Conservation (phyloP, 1,140 invertebrate genomes). For the Drosophila paulistorum region DNA sequence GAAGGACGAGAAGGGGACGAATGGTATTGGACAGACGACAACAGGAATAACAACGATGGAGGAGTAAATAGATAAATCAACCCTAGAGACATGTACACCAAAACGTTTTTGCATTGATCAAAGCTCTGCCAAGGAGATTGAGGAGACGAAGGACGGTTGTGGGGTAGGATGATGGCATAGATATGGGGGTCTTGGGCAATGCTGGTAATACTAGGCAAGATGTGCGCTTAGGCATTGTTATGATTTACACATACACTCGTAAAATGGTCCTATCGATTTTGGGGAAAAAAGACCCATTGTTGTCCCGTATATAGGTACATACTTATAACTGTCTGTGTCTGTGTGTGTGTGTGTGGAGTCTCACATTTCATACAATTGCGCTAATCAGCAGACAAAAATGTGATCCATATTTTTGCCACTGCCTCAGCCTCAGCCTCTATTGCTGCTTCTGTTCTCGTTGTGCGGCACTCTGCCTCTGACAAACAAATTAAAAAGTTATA, state of each 20-base stretch:
- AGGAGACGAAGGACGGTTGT: too few species aligned
- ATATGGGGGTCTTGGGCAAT: not conserved
- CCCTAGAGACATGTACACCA: conserved; percentile 75
- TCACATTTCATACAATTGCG: conserved; percentile 56
- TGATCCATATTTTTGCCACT: conserved; percentile 4
- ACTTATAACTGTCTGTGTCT: not conserved
- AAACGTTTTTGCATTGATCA: conserved; percentile 77
- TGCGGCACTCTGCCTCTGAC: conserved; percentile 51
- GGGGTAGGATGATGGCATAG: not conserved
- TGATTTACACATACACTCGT: conserved; percentile 39
- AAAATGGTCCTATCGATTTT: conserved; percentile 68
- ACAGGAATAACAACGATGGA: conserved; percentile 36
- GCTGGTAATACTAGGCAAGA: conserved; percentile 23
- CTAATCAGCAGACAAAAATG: conserved; percentile 52
- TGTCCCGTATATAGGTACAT: not conserved
- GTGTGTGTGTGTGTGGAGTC: conserved; percentile 23
- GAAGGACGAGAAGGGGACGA: not conserved
- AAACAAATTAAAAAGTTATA: conserved; percentile 82
- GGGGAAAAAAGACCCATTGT: conserved; percentile 33
- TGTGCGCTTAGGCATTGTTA: conserved; percentile 62
- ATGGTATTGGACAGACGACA: conserved; percentile 1
- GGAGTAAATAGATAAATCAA: conserved; percentile 81
- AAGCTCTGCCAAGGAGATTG: conserved; percentile 30
- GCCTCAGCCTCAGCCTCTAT: not conserved
- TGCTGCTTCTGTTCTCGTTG: conserved; percentile 14